These are phyloP conservation scores for Aphodius sticticus DNA, from an alignment of 2,888 invertebrate species.

Conservation along the genomic window DNA sequence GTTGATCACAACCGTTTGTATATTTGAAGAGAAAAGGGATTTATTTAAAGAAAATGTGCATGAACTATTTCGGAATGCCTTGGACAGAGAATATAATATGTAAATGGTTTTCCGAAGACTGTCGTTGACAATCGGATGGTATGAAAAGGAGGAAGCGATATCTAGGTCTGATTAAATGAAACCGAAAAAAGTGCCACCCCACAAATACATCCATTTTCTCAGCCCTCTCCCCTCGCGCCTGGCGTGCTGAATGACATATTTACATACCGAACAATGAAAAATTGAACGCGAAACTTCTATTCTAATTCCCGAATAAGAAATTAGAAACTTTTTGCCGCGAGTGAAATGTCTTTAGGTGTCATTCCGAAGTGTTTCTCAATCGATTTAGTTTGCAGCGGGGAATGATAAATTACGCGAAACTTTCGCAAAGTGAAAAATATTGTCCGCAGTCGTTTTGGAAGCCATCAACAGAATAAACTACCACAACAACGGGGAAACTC, in stretches of 20 bases:
- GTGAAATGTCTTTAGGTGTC: conserved; percentile 31
- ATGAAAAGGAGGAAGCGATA: neutral
- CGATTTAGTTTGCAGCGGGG: conserved; percentile 42
- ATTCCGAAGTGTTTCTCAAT: conserved; percentile 38
- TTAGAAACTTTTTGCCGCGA: conserved; percentile 21
- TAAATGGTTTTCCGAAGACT: neutral
- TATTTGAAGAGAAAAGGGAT: too few relatives aligned
- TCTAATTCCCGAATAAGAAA: conserved; percentile 12
- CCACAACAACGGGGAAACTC: neutral
- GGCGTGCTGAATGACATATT: neutral
- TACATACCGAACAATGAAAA: conserved; percentile 4
- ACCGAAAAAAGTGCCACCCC: neutral
- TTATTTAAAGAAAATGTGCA: too few relatives aligned
- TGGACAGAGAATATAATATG: neutral
- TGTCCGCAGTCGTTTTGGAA: conserved; percentile 33
- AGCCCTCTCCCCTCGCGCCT: neutral
- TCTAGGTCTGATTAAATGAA: neutral
- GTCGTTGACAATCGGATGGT: neutral
- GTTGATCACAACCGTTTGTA: too few relatives aligned
- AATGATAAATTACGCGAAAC: conserved; percentile 47
- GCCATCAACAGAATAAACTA: neutral
- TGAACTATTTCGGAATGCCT: neutral
- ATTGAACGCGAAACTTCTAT: conserved; percentile 4
- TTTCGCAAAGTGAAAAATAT: conserved; percentile 47
- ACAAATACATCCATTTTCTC: neutral